phyloP scores from a whole-genome alignment of 2,797 vertebrate genomes.

The Danio kyathit region DNA sequence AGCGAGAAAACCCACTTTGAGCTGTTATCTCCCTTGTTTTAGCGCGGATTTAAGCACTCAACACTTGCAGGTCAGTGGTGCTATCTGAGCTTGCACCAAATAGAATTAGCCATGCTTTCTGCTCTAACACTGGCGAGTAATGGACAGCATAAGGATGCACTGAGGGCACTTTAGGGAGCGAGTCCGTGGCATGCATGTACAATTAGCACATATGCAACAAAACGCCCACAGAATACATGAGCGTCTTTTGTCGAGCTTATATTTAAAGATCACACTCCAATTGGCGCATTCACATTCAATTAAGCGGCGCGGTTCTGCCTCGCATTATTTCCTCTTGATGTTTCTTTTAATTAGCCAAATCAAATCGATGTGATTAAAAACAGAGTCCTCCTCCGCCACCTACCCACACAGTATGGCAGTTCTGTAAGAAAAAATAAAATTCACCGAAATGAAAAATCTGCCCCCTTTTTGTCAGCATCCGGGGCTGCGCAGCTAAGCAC shows the following conservation, averaged over 20 bases:
- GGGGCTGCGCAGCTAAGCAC: slow-evolving; percentile 23
- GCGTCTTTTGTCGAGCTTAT: slow-evolving; percentile 58
- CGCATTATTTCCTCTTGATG: slow-evolving; percentile 73
- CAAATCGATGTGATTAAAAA: slow-evolving; percentile 78
- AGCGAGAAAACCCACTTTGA: slow-evolving; percentile 27
- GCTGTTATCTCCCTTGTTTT: slow-evolving; percentile 31
- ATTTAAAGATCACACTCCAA: slow-evolving; percentile 65
- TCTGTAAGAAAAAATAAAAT: slow-evolving; percentile 23
- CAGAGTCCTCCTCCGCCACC: slow-evolving; percentile 56
- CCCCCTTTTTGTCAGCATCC: slow-evolving; percentile 33
- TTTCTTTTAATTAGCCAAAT: slow-evolving; percentile 83
- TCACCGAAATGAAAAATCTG: slow-evolving; percentile 39
- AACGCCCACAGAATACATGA: slow-evolving; percentile 50
- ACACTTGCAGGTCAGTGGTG: slow-evolving; percentile 38
- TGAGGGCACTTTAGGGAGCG: slow-evolving; percentile 39
- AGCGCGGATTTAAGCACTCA: slow-evolving; percentile 29
- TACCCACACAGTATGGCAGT: slow-evolving; percentile 50
- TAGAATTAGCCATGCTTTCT: slow-evolving; percentile 44
- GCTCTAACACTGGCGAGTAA: slow-evolving; percentile 35
- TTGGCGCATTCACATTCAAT: slow-evolving; percentile 65
- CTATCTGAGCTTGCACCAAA: slow-evolving; percentile 32
- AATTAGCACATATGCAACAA: slow-evolving; percentile 51
- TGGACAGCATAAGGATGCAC: slow-evolving; percentile 38
- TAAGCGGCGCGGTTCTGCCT: slow-evolving; percentile 57
- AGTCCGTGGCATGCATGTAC: slow-evolving; percentile 31